phyloP scores from a whole-genome alignment of 2,113 vertebrate species.

The Pseudorhombus dupliciocellatus region DNA sequence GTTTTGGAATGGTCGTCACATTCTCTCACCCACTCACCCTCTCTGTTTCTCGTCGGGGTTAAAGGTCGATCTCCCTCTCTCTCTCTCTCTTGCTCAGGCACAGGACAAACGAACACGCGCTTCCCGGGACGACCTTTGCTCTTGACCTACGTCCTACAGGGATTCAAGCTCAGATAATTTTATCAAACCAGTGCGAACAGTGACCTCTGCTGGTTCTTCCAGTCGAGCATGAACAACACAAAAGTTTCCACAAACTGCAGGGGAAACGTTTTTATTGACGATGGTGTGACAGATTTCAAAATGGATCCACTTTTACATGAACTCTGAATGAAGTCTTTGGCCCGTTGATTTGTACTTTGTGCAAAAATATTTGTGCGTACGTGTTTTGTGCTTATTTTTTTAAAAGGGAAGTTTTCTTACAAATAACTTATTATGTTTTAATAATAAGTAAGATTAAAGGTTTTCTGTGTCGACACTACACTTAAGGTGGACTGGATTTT shows the following conservation, averaged over 20 bases:
- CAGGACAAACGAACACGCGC: neutral
- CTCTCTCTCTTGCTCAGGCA: constrained; percentile 1
- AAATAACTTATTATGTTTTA: neutral
- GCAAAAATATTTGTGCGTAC: constrained; percentile 25
- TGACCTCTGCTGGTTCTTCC: neutral
- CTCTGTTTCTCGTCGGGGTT: neutral
- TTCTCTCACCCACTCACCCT: neutral
- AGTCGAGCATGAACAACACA: neutral
- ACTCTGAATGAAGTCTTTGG: neutral
- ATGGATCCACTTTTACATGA: neutral
- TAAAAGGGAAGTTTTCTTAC: neutral
- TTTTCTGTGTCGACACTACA: neutral
- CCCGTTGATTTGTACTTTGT: neutral
- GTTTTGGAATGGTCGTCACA: neutral
- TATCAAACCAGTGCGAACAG: too few species aligned
- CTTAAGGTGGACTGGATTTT: neutral
- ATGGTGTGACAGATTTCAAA: neutral
- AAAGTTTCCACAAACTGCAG: too few species aligned
- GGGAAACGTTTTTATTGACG: neutral
- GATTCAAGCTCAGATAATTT: neutral
- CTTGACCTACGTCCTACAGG: constrained; percentile 36
- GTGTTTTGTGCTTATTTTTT: constrained; percentile 26
- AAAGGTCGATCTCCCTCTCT: constrained; percentile 4
- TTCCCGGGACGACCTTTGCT: constrained; percentile 25
- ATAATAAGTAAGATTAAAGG: neutral